Percentiles rank a stretch among this genome's conserved stretches.
Conservation (phyloP, 2,113 vertebrate genomes). For the Myodes glareolus region DNA sequence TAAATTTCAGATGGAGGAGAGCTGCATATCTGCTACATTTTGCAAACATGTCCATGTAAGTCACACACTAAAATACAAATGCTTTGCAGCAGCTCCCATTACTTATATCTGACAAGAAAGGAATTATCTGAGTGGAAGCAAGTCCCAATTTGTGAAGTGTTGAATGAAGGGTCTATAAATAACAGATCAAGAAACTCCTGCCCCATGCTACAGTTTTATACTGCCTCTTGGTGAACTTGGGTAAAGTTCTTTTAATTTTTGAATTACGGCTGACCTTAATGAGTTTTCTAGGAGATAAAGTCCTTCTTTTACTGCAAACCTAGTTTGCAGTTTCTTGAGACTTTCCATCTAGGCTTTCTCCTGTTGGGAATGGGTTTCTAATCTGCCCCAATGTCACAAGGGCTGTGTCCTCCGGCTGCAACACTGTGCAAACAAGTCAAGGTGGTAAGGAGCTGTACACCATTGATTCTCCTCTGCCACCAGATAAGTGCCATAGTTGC, state of each 20-base stretch:
- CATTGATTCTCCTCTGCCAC: background rate
- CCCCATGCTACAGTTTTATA: background rate
- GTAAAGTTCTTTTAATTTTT: background rate
- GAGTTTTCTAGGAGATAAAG: background rate
- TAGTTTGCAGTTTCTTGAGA: background rate
- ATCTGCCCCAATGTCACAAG: background rate
- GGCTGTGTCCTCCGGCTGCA: background rate
- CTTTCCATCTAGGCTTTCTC: background rate
- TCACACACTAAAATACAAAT: background rate
- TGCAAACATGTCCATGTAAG: background rate
- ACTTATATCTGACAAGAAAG: slow-evolving; percentile 11
- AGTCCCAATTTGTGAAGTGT: background rate
- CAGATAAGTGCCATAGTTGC: background rate
- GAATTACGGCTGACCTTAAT: background rate
- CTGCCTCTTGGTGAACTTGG: background rate
- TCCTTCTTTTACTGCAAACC: background rate
- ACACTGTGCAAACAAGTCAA: background rate
- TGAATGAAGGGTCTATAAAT: background rate
- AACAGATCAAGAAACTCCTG: background rate
- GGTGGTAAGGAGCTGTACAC: background rate
- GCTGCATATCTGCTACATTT: background rate
- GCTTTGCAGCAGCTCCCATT: background rate
- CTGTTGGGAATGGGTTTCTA: background rate
- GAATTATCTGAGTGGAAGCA: background rate
- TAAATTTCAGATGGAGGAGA: background rate